A percentile compares a stretch with the other conserved stretches of the same genome.
phyloP scores from a whole-genome alignment of 2,888 invertebrate species.

The Pristionchus entomophagus region DNA sequence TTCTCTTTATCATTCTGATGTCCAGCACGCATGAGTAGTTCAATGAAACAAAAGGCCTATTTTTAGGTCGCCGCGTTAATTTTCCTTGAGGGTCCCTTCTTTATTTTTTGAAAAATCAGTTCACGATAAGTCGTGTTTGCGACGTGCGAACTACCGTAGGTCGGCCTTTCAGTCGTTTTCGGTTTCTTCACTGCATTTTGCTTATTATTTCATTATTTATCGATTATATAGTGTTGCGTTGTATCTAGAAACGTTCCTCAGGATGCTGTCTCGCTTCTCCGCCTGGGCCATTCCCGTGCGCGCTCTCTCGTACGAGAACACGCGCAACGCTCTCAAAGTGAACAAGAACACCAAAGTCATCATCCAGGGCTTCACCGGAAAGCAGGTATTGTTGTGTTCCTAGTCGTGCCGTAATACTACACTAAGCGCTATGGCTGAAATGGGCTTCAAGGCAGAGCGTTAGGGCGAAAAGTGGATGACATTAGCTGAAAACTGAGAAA shows the following conservation, averaged over 20 bases:
- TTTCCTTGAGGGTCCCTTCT: too few species aligned
- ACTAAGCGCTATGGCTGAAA: too few species aligned
- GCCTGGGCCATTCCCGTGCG: constrained; percentile 43
- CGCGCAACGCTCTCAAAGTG: constrained; percentile 62
- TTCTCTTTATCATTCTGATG: too few species aligned
- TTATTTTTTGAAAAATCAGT: neutral
- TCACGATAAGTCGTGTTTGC: neutral
- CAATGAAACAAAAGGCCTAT: too few species aligned
- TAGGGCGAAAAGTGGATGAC: too few species aligned
- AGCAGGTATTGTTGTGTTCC: constrained; percentile 48
- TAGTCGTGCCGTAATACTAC: too few species aligned
- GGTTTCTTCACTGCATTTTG: neutral
- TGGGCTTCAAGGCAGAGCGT: too few species aligned
- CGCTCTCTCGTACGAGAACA: constrained; percentile 49
- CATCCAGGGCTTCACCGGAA: constrained; percentile 67
- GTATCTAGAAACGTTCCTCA: neutral
- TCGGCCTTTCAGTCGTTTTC: neutral
- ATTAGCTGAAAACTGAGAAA: constrained; percentile 98
- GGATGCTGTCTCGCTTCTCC: constrained; percentile 45
- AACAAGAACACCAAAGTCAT: constrained; percentile 64
- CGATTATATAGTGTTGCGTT: neutral
- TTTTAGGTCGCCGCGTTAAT: too few species aligned
- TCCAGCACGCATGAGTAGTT: too few species aligned
- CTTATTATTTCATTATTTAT: neutral
- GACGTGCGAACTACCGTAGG: neutral